Evolutionary conservation across 2,888 invertebrate species (phyloP), one percentile per base, ranked within the genome.

Genomic region (Tillus elongatus): DNA sequence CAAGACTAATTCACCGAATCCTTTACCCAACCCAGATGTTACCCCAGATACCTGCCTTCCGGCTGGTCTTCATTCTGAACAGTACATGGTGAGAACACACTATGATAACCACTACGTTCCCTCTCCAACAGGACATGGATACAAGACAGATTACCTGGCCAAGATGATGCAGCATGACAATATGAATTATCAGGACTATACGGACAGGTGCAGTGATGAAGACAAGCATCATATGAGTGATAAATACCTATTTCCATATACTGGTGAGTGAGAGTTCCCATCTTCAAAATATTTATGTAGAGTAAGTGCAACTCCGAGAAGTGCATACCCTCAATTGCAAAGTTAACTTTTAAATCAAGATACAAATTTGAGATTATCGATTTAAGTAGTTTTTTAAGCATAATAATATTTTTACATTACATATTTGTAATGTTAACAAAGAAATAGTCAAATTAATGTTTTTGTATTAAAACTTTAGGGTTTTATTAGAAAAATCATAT

Each of bases 231-330:
- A 75, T 47, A 59, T 76, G 8, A 77, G 76, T 39, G 88, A 88
- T 52, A 83, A 83, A 70, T 89, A 88, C 63, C 69, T 82, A 43
- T 88, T 87, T 53, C 88, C 88, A 0, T 88, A 87, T 56, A 87
- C 86, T 49, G 81, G 82, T 71, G 60, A 65, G 63, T 57, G n/a
- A n/a, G n/a, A n/a, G n/a, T n/a, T n/a, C n/a, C n/a, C 3, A n/a
- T n/a, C n/a, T n/a, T n/a, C n/a, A n/a, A n/a, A n/a, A n/a, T n/a
- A n/a, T n/a, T n/a, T n/a, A n/a, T n/a, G n/a, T n/a, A n/a, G n/a
- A n/a, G n/a, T n/a, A n/a, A n/a, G n/a, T n/a, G n/a, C n/a, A n/a
- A n/a, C n/a, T n/a, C n/a, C n/a, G n/a, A n/a, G n/a, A n/a, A n/a
- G n/a, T n/a, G n/a, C n/a, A n/a, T n/a, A n/a, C n/a, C n/a, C n/a